Evolutionary conservation across 2,797 vertebrate genomes (phyloP).

Genomic region (Simalia tracyae): DNA sequence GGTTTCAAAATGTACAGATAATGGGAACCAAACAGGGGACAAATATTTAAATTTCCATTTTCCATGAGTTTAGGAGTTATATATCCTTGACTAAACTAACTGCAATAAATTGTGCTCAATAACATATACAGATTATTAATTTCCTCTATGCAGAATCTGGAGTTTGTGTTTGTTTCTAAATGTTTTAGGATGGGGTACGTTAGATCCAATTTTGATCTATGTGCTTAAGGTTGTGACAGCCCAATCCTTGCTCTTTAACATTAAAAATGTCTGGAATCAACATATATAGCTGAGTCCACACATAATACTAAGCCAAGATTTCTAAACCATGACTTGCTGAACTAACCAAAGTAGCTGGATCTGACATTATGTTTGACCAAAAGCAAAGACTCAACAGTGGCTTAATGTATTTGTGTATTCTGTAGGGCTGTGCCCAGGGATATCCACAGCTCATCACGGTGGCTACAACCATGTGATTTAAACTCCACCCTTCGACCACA

Average conservation of each 20-base stretch:
- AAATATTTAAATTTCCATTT: background rate
- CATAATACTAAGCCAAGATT: background rate
- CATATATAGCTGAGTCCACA: background rate
- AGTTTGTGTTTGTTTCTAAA: background rate
- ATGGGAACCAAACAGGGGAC: background rate
- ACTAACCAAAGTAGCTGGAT: background rate
- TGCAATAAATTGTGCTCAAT: background rate
- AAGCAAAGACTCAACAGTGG: background rate
- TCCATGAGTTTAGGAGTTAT: background rate
- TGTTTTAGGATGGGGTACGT: background rate
- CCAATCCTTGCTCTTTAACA: background rate
- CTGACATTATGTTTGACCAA: background rate
- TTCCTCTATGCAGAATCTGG: background rate
- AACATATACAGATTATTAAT: background rate
- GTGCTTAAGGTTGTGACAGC: background rate
- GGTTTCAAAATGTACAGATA: background rate
- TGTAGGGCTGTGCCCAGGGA: background rate
- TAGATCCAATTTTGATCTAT: background rate
- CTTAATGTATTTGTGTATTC: background rate
- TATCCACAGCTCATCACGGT: background rate
- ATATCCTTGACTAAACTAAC: background rate
- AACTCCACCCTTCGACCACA: background rate
- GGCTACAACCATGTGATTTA: background rate
- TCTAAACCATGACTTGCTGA: background rate
- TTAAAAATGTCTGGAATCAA: background rate